phyloP scores from a whole-genome alignment of 1,140 invertebrate genomes.

The Cyclina sinensis region DNA sequence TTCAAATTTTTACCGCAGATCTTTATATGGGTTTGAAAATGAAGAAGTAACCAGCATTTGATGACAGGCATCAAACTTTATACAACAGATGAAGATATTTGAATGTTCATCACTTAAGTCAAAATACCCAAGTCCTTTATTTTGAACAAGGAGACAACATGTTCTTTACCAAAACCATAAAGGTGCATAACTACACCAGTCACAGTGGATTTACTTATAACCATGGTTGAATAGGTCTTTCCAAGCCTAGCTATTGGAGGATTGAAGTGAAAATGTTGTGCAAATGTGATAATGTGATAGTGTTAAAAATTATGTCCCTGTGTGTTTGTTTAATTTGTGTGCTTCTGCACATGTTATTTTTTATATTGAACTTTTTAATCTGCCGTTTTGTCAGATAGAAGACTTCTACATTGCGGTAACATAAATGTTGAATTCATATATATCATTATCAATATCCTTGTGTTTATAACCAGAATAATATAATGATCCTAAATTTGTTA shows the following conservation, averaged over 20 bases:
- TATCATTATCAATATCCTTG: not conserved
- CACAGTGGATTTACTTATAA: too few species aligned
- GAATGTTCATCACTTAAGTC: too few species aligned
- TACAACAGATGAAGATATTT: too few species aligned
- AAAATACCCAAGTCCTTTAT: too few species aligned
- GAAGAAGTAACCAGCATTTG: too few species aligned
- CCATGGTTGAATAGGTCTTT: not conserved
- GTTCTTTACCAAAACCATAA: too few species aligned
- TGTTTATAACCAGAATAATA: not conserved
- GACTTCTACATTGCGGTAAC: slow-evolving; percentile 66
- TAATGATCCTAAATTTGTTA: not conserved
- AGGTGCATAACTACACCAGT: too few species aligned
- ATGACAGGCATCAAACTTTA: too few species aligned
- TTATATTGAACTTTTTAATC: slow-evolving; percentile 44
- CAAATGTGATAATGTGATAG: not conserved
- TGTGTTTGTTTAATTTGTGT: slow-evolving; percentile 29
- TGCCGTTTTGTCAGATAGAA: slow-evolving; percentile 65
- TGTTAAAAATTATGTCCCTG: slow-evolving; percentile 18
- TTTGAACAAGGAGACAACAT: too few species aligned
- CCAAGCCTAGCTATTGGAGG: not conserved
- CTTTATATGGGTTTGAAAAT: too few species aligned
- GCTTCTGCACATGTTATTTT: not conserved
- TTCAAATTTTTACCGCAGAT: too few species aligned
- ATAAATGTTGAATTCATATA: slow-evolving; percentile 62
- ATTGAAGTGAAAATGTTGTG: not conserved